Percentiles rank a stretch among this genome's conserved stretches.
These are phyloP conservation scores for Coilia nasus DNA, from an alignment of 2,797 vertebrate genomes.

Conservation along the genomic window DNA sequence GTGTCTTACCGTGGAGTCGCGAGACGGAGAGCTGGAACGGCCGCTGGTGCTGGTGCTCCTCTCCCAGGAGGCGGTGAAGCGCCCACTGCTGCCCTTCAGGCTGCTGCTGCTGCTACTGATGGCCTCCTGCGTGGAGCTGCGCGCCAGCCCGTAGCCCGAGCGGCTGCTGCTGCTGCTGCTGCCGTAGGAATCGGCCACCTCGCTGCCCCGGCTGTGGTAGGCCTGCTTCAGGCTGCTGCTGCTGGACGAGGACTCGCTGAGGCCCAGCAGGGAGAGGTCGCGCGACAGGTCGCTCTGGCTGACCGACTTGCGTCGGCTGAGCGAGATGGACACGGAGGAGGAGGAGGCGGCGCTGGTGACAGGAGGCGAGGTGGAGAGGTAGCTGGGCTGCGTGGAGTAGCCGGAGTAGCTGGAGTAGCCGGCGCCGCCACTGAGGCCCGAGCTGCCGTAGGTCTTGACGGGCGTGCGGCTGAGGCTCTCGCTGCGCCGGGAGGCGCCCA, in stretches of 20 bases:
- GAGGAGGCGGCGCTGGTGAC: constrained; percentile 48
- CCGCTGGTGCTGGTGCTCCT: constrained; percentile 64
- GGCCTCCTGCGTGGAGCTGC: constrained; percentile 77
- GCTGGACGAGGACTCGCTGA: constrained; percentile 72
- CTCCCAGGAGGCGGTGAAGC: constrained; percentile 72
- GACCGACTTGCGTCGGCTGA: constrained; percentile 85
- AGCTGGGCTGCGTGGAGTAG: constrained; percentile 74
- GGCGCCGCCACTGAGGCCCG: constrained; percentile 82
- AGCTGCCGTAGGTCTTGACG: constrained; percentile 65
- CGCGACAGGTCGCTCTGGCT: constrained; percentile 91
- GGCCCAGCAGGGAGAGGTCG: constrained; percentile 83
- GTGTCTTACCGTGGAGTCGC: constrained; percentile 77
- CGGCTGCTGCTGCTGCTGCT: constrained; percentile 61
- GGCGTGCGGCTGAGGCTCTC: constrained; percentile 82
- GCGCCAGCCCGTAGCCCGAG: constrained; percentile 62
- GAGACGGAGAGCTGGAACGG: constrained; percentile 62
- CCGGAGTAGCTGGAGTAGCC: constrained; percentile 71
- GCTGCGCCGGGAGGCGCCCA: constrained; percentile 71
- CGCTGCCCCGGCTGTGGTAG: constrained; percentile 77
- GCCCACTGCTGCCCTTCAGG: constrained; percentile 65
- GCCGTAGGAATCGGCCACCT: constrained; percentile 72
- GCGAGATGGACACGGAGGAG: constrained; percentile 69
- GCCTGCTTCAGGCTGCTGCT: constrained; percentile 78
- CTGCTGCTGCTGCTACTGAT: constrained; percentile 61
- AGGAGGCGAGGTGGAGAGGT: constrained; percentile 69